phyloP scores from a whole-genome alignment of 1,140 invertebrate species.

The Sminthurides bifidus region DNA sequence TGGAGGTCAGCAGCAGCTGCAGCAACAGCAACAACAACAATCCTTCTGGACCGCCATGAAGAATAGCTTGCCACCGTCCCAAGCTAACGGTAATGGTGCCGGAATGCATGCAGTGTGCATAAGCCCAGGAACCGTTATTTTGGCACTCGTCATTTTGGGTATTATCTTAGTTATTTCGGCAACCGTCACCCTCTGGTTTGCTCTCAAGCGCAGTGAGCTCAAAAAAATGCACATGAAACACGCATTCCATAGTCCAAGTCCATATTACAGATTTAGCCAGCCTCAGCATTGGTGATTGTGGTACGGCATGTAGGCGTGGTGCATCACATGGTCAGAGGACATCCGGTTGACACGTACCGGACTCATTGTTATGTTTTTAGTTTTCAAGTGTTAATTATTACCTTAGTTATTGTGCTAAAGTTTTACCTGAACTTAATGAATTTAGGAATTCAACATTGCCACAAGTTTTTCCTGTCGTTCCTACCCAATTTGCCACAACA shows the following conservation, averaged over 20 bases:
- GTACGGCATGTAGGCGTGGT: no score
- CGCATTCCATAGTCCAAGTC: conserved; percentile 17
- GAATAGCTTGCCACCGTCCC: conserved; percentile 7
- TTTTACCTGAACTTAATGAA: no score
- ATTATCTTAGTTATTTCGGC: conserved; percentile 29
- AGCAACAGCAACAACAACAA: no score
- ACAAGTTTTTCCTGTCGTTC: no score
- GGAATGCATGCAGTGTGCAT: conserved; percentile 29
- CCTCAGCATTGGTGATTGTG: conserved; percentile 21
- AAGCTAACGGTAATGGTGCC: background rate
- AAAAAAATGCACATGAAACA: conserved; percentile 28
- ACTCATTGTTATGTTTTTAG: no score
- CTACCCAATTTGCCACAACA: no score
- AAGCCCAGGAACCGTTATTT: conserved; percentile 30
- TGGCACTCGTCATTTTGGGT: conserved; percentile 29
- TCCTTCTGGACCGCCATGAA: conserved; percentile 9
- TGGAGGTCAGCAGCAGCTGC: background rate
- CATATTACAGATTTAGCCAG: conserved; percentile 28
- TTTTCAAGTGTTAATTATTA: no score
- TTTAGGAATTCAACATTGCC: no score
- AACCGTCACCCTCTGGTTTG: conserved; percentile 30
- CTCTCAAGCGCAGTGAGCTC: conserved; percentile 28
- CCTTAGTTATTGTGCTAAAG: no score
- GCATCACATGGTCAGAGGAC: no score
- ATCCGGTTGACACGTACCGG: no score